Base-by-base conservation (phyloP, 2,797 vertebrate genomes). In the Sparus aurata region DNA sequence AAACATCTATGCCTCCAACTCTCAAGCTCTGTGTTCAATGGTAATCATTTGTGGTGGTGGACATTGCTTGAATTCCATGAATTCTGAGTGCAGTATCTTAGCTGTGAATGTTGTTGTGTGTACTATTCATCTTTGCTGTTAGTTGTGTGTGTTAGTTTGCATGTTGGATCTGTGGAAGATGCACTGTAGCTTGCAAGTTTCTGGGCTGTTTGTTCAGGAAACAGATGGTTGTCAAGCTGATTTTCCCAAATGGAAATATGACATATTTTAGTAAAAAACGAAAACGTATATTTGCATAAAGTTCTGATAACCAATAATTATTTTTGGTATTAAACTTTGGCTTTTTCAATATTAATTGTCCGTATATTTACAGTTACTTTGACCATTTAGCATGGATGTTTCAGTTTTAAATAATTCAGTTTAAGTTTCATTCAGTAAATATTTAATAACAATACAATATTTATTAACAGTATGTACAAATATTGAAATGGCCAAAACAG, bases 61-160 rank as follows among this genome's bases (percentile, higher is more conserved):
- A 94, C 91, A 91, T 94, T 94, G 92, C 91, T 95, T 94, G 93
- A 95, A 95, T 94, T 95, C 92, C 93, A 93, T 93, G 85, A 93
- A 92, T 93, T 94, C 89, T 85, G 79, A 90, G 90, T 89, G 85
- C 88, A 89, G 86, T 90, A 89, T 90, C 91, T 92, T 54, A 85
- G 71, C 73, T 84, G 58, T 86, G 70, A 67, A 41, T 68, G 50
- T 68, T 18, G 30, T 20, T 12, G 22, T 12, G 70, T 11, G 58
- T 43, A 43, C 78, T 69, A 69, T 84, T 85, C 69, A 68, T 85
- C 79, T 73, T 88, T 62, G 67, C 79, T 79, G 82, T 92, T 76
- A 67, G 69, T 85, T 89, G 76, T 80, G 77, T 41, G 84, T 87
- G 87, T 92, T 89, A 52, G 80, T 90, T 92, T 92, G 91, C 86